phyloP scores from a whole-genome alignment of 2,888 invertebrate species.

The Microplitis deprimator region DNA sequence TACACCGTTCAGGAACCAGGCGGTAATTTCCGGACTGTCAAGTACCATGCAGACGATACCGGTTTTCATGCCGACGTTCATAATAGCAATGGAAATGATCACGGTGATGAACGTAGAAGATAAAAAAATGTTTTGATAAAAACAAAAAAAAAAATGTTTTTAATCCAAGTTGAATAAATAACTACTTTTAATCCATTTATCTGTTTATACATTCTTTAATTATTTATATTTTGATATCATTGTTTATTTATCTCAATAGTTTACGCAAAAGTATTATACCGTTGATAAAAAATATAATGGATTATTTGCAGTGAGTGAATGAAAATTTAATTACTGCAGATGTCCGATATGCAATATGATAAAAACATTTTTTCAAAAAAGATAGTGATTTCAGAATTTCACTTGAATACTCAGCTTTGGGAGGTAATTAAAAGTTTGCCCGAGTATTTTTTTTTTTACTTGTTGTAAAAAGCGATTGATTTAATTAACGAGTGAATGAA shows the following conservation, averaged over 20 bases:
- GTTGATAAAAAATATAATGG: not conserved
- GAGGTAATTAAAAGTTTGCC: not conserved
- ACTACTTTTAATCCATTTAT: no score
- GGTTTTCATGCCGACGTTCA: conserved; percentile 76
- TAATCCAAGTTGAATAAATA: no score
- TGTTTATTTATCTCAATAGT: not conserved
- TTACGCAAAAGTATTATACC: not conserved
- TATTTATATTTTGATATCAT: not conserved
- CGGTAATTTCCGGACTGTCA: conserved; percentile 77
- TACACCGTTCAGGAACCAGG: conserved; percentile 79
- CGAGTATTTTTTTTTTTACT: not conserved
- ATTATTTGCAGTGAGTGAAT: no score
- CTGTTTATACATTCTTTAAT: no score
- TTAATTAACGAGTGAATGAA: not conserved
- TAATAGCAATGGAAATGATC: conserved; percentile 63
- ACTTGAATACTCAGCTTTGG: no score
- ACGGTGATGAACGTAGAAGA: conserved; percentile 44
- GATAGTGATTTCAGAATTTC: no score
- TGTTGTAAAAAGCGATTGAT: not conserved
- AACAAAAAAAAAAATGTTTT: no score
- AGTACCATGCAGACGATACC: conserved; percentile 77
- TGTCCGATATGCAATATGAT: no score
- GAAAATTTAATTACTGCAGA: no score
- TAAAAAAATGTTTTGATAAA: conserved; percentile 38
- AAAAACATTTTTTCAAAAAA: no score